Evolutionary conservation across 2,113 vertebrate species (phyloP).

Genomic region (Cynocephalus volans): DNA sequence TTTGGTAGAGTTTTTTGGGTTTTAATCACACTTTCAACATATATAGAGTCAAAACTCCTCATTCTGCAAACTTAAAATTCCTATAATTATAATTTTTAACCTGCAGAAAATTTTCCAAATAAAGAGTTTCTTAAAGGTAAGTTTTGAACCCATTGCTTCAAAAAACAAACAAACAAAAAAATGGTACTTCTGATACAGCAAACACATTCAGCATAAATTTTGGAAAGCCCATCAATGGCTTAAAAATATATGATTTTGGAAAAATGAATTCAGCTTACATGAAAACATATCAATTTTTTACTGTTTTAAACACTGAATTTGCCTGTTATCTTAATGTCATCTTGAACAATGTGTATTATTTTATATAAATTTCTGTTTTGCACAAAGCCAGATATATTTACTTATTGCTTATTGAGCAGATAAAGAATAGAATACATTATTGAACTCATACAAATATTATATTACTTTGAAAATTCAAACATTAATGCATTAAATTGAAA

Average conservation of each 20-base stretch:
- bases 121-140: not conserved
- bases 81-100: slow-evolving; percentile 16
- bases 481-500: not conserved
- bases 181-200: not conserved
- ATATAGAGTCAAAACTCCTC: too few relatives aligned
- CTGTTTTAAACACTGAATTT: not conserved
- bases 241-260: slow-evolving; percentile 13
- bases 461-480: slow-evolving; percentile 13
- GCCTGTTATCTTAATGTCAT: not conserved
- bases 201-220: not conserved
- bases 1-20: too few relatives aligned
- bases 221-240: not conserved
- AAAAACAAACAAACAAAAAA: not conserved
- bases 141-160: not conserved
- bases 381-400: not conserved
- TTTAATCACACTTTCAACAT: too few relatives aligned
- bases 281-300: not conserved
- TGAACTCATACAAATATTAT: not conserved
- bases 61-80: too few relatives aligned
- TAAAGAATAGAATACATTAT: not conserved
- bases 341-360: slow-evolving; percentile 14
- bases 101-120: not conserved
- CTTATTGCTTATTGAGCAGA: not conserved
- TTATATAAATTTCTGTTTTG: slow-evolving; percentile 8
- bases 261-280: not conserved